Base-by-base conservation (phyloP, 2,888 invertebrate genomes). In the Meliscaeva auricollis region DNA sequence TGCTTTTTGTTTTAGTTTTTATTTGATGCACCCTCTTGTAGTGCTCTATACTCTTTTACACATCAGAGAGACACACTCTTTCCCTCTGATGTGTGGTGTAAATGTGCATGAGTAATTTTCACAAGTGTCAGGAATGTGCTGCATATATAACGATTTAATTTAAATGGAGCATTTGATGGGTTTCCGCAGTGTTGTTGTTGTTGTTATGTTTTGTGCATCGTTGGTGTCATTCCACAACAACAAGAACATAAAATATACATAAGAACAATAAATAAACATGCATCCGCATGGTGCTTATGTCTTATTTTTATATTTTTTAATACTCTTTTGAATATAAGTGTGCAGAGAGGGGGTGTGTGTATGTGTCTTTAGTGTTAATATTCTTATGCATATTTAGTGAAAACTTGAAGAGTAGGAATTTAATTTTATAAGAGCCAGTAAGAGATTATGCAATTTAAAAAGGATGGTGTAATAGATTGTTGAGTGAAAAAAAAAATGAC, bases 71-170 rank as follows among this genome's bases (percentile, higher is more conserved):
- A 44, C 3, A 8, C 13, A 17, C 46, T 48, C 13, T 9, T 6
- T 26, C 30, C 1, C n/a, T 11, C 3, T 46, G 20, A 7, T 69
- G 15, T 17, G n/a, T 15, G 17, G 26, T 69, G 56, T 73, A 80
- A 62, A 46, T 46, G 62, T 72, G 72, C 78, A 78, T 58, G 78
- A 66, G 58, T 54, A 74, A 62, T 74, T 69, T 60, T 50, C 54
- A 80, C 74, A 80, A 80, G 80, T 80, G 80, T 74, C 69, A 80
- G 62, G 80, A 80, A 80, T 80, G 80, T 54, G 75, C 62, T 54
- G 75, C 69, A 38, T 13, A 69, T 44, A 80, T 74, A 75, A 64
- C 62, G 75, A 62, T 80, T 80, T 80, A 74, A 75, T 80, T 75
- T 80, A 80, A 80, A 80, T 80, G 60, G 75, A 35, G 54, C 68